These are phyloP conservation scores for Sylvicola cinctus DNA, from an alignment of 2,888 invertebrate genomes.

Conservation along the genomic window DNA sequence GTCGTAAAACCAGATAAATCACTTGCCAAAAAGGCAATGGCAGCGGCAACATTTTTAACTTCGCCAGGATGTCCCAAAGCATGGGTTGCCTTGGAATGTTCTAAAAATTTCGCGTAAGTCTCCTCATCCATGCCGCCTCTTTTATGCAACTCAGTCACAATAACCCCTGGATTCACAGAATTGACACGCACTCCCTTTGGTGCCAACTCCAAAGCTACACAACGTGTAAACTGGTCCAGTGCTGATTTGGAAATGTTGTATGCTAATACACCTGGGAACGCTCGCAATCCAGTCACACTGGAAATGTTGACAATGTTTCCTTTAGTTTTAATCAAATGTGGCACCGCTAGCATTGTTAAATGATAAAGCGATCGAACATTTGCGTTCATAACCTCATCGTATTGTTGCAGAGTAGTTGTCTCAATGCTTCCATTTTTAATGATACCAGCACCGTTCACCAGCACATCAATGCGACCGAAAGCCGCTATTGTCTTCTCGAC, in stretches of 20 bases:
- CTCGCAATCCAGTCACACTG: constrained; percentile 48
- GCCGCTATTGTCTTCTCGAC: constrained; percentile 42
- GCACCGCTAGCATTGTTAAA: constrained; percentile 61
- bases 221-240: constrained; percentile 49
- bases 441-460: constrained; percentile 73
- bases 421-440: constrained; percentile 57
- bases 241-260: constrained; percentile 53
- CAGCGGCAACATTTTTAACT: constrained; percentile 39
- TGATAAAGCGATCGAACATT: constrained; percentile 60
- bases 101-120: constrained; percentile 38
- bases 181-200: constrained; percentile 36
- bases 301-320: constrained; percentile 82
- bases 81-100: constrained; percentile 41
- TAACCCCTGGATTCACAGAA: constrained; percentile 48
- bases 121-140: constrained; percentile 39
- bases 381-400: constrained; percentile 65
- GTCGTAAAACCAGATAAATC: constrained; percentile 43
- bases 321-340: constrained; percentile 53
- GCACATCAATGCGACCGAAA: constrained; percentile 48
- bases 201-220: constrained; percentile 41
- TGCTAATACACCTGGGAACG: constrained; percentile 41
- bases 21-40: constrained; percentile 50
- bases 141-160: constrained; percentile 41
- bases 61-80: constrained; percentile 42
- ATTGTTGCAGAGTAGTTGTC: constrained; percentile 57